Percentiles rank a stretch among this genome's conserved stretches.
phyloP scores from a whole-genome alignment of 2,797 vertebrate species.

The Chromobotia macracanthus region DNA sequence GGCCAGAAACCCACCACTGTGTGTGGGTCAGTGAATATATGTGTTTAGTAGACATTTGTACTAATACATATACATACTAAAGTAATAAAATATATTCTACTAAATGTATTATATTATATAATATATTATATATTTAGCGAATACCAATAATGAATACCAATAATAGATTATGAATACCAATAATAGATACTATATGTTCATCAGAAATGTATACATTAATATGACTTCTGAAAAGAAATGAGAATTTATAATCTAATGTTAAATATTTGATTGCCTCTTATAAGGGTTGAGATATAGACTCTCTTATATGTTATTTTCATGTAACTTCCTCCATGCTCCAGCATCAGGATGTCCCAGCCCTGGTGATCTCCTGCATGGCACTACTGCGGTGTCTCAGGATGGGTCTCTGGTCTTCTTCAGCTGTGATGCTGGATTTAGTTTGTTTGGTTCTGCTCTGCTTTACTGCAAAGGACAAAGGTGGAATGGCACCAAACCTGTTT shows the following conservation, averaged over 20 bases:
- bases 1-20: constrained; percentile 72
- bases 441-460: constrained; percentile 68
- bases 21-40: constrained; percentile 70
- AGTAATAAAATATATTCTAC: too few relatives aligned
- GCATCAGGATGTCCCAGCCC: constrained; percentile 69
- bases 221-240: too few relatives aligned
- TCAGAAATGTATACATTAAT: too few relatives aligned
- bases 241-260: too few relatives aligned
- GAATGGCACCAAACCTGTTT: constrained; percentile 72
- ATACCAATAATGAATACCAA: too few relatives aligned
- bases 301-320: background rate
- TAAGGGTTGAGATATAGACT: background rate
- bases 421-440: constrained; percentile 69
- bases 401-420: constrained; percentile 68
- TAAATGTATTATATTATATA: too few relatives aligned
- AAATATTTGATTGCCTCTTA: background rate
- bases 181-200: too few relatives aligned
- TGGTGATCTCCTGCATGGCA: constrained; percentile 64
- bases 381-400: constrained; percentile 60
- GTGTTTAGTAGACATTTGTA: background rate
- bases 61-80: background rate
- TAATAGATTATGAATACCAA: too few relatives aligned
- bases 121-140: too few relatives aligned
- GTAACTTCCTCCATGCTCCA: constrained; percentile 44
- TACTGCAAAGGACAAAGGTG: constrained; percentile 75